Conservation (phyloP, 2,797 vertebrate genomes). For the Phrynocephalus vlangalii region DNA sequence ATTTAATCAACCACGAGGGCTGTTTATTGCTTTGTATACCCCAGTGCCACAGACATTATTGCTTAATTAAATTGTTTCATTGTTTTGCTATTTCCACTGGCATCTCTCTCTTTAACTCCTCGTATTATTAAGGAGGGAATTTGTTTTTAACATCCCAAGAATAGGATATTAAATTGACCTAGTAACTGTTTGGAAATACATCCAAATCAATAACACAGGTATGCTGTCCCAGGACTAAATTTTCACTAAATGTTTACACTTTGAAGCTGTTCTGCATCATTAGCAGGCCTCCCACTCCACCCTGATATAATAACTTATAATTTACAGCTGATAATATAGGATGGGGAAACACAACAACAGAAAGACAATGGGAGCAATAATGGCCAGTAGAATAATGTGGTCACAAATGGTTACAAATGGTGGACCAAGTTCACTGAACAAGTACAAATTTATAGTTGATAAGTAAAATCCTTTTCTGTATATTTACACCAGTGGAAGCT, state of each 20-base stretch:
- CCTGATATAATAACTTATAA: constrained; percentile 47
- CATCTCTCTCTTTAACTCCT: constrained; percentile 73
- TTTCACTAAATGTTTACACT: constrained; percentile 55
- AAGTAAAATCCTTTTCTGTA: too few relatives aligned
- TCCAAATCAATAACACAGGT: constrained; percentile 77
- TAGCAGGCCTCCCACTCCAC: constrained; percentile 37
- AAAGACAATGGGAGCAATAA: neutral
- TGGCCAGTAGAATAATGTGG: neutral
- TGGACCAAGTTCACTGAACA: neutral
- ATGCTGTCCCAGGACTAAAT: constrained; percentile 59
- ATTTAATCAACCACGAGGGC: constrained; percentile 71
- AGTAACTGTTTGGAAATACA: constrained; percentile 65
- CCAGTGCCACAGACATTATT: constrained; percentile 64
- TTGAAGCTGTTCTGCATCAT: constrained; percentile 49
- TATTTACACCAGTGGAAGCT: too few relatives aligned
- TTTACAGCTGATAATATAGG: constrained; percentile 81
- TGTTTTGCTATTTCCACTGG: constrained; percentile 73
- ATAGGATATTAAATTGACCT: constrained; percentile 72
- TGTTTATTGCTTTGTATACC: constrained; percentile 68
- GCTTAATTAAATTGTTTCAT: constrained; percentile 77
- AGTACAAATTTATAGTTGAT: neutral
- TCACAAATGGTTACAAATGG: neutral
- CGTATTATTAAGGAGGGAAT: constrained; percentile 73
- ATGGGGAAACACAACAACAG: constrained; percentile 62
- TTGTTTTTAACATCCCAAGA: constrained; percentile 67